A percentile compares a stretch with the other conserved stretches of the same genome.
phyloP scores from a whole-genome alignment of 2,113 vertebrate species.

The Smithornis capensis region DNA sequence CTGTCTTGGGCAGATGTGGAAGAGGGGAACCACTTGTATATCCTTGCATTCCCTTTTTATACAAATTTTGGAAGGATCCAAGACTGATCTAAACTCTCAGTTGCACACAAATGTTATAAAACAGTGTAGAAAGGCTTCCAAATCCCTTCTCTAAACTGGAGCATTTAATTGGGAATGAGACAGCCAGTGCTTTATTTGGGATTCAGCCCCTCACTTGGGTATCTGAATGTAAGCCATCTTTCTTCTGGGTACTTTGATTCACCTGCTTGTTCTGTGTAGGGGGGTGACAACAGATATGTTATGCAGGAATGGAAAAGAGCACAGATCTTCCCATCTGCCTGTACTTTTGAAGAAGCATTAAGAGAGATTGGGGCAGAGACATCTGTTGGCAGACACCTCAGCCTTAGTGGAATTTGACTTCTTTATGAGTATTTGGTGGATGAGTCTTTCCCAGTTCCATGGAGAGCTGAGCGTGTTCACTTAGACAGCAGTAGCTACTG shows the following conservation, averaged over 20 bases:
- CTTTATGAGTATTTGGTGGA: neutral
- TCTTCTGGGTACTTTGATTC: neutral
- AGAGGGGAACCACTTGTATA: neutral
- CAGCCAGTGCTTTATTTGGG: neutral
- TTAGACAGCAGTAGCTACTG: neutral
- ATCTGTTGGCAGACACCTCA: neutral
- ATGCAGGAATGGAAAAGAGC: neutral
- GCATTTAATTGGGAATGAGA: neutral
- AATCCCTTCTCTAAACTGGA: neutral
- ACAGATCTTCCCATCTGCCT: neutral
- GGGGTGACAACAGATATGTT: neutral
- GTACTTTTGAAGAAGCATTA: slow-evolving; percentile 15
- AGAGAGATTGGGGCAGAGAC: neutral
- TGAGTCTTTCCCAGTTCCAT: neutral
- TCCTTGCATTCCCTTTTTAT: neutral
- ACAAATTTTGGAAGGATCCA: neutral
- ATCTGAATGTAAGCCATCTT: neutral
- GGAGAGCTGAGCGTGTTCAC: neutral
- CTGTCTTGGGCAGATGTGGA: neutral
- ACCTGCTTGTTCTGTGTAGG: neutral
- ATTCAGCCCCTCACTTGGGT: neutral
- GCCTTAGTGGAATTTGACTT: neutral
- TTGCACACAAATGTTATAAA: neutral
- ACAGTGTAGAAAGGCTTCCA: neutral
- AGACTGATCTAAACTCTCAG: neutral